Evolutionary conservation across 1,140 invertebrate genomes (phyloP), one percentile per base, ranked within the genome.

Genomic region (Hyles euphorbiae): DNA sequence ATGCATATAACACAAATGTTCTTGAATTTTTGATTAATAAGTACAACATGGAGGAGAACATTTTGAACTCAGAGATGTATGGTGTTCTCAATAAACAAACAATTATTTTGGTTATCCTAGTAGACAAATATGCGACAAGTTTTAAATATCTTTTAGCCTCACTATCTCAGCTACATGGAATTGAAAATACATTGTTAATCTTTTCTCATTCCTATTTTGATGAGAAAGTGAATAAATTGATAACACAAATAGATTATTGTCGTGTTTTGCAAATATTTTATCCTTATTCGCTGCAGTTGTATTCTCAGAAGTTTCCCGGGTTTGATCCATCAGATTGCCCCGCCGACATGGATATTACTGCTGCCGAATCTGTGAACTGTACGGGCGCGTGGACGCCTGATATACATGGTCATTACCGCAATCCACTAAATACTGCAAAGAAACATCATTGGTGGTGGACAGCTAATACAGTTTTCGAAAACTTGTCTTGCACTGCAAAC

Each of bases 361-460:
- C 9, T 53, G 74, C 78, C 8, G 12, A 58, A 48, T 46, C 46
- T 52, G 33, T 64, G 3, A 76, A 76, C 32, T 80, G 75, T 50
- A 72, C 56, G 33, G 70, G 68, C 10, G 68, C 54, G n/a, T 51
- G 10, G 32, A 59, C 22, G 53, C 67, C 68, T 10, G 76, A 79
- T 52, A 63, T 70, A 55, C 62, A 73, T 43, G 74, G 74, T 5
- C 60, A 40, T 11, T 76, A 70, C 53, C 58, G 72, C n/a, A 60
- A 76, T 34, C 65, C 72, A 22, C 8, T 49, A 49, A 32, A 49
- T 0, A 33, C 65, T 5, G 67, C 75, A 61, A 65, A 61, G n/a
- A 83, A 83, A 55, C 77, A 78, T 53, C 67, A 67, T 34, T 81
- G 78, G 78, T 81, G 77, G 79, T 82, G 79, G 79, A 80, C 76